Conservation (phyloP, 2,113 vertebrate genomes). For the Pholis gunnellus region DNA sequence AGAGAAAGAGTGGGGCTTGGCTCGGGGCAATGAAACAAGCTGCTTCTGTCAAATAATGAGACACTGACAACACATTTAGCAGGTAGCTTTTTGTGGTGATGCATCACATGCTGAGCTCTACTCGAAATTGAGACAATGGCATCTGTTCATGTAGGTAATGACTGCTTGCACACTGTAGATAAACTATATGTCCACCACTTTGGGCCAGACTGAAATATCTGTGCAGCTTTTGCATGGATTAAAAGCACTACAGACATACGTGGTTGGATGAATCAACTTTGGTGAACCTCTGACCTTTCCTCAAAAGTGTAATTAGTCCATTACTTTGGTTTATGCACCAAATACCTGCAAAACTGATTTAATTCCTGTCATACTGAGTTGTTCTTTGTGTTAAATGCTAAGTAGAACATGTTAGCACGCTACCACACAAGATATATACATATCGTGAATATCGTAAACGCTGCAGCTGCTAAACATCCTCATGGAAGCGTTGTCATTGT, state of each 20-base stretch:
- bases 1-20: slow-evolving; percentile 35
- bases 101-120: slow-evolving; percentile 26
- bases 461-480: not conserved
- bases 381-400: not conserved
- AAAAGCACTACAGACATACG: not conserved
- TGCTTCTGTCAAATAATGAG: slow-evolving; percentile 70
- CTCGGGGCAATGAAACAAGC: slow-evolving; percentile 57
- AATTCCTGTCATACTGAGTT: not conserved
- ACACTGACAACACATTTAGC: slow-evolving; percentile 68
- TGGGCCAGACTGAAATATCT: not conserved
- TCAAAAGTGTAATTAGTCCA: not conserved
- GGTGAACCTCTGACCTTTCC: not conserved
- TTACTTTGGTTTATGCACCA: not conserved
- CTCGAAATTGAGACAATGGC: slow-evolving; percentile 24
- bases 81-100: slow-evolving; percentile 58
- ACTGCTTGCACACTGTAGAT: not conserved
- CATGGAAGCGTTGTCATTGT: not conserved
- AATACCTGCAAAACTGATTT: not conserved
- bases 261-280: not conserved
- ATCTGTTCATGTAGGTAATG: slow-evolving; percentile 30
- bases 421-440: not conserved
- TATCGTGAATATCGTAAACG: not conserved
- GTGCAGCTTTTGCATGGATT: not conserved
- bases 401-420: not conserved
- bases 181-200: not conserved